Base-by-base conservation (phyloP, 1,140 invertebrate genomes). In the Phthorimaea operculella region DNA sequence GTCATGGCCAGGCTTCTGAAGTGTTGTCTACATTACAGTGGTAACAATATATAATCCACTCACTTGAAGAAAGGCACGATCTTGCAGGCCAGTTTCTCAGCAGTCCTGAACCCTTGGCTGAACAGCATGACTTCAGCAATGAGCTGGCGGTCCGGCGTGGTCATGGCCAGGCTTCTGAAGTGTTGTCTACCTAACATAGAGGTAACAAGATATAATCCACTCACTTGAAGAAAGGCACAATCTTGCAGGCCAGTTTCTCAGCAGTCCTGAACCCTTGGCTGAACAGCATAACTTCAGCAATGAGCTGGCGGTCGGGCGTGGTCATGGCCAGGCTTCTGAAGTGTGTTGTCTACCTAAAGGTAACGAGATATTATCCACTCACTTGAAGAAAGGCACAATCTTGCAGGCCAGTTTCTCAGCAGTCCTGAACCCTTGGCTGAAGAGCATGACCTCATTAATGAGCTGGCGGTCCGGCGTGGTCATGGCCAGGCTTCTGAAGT, bases 211-310 rank as follows among this genome's bases (percentile, higher is more conserved):
- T n/a, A n/a, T 36, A 7, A 47, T 6, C 14, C 51, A n/a, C n/a
- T n/a, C n/a, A n/a, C n/a, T 96, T 96, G 87, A 99, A 99, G 88
- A 99, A 98, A 18, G 98, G 98, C 45, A 99, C 98, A 85, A 99
- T 99, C 87, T 99, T 99, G 79, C 94, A 97, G 16, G 98, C 97
- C 9, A 99, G 84, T 83, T 97, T 98, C 86, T 99, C 98, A 14
- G 98, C 98, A 9, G 95, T 93, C 68, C 97, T 89, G 86, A 99
- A 99, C 18, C 98, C 98, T 88, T 99, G 98, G 52, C 97, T 98
- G 89, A 99, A n/a, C n/a, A n/a, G n/a, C n/a, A n/a, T n/a, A n/a
- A n/a, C n/a, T n/a, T n/a, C n/a, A n/a, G n/a, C 98, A 76, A 99
- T 99, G 0, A 99, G 89, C 76, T 99, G 97, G 42, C 97, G 88